Percentiles rank a stretch among this genome's conserved stretches.
These are phyloP conservation scores for Calosoma granatense DNA, from an alignment of 1,140 invertebrate genomes.

Conservation along the genomic window DNA sequence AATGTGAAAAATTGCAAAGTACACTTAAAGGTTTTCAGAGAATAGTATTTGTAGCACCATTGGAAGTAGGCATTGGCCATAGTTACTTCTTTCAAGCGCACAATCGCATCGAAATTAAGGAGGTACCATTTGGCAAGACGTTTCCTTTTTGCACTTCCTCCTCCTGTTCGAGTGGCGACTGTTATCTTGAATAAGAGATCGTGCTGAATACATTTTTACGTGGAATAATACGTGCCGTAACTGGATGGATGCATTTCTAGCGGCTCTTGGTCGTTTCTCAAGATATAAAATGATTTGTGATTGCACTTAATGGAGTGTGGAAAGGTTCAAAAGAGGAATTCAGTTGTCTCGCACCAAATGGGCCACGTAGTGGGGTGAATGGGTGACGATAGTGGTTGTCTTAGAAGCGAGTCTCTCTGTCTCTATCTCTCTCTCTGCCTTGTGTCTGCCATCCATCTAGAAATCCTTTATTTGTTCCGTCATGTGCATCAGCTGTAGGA, in stretches of 20 bases:
- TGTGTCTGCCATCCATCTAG: too few relatives aligned
- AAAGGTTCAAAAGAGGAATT: constrained; percentile 7
- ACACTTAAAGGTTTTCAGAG: not conserved
- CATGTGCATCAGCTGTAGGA: not conserved
- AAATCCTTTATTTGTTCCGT: constrained; percentile 1
- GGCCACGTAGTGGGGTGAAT: not conserved
- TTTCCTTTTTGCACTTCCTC: not conserved
- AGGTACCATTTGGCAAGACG: not conserved
- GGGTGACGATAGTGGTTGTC: not conserved
- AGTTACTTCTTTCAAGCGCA: not conserved
- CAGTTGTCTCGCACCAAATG: not conserved
- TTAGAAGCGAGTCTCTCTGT: not conserved
- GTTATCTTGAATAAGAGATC: constrained; percentile 1
- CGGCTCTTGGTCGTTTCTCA: not conserved
- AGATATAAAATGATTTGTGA: constrained; percentile 9
- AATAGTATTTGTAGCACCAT: too few relatives aligned
- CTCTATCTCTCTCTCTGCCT: not conserved
- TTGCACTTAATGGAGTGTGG: constrained; percentile 6
- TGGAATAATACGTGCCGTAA: not conserved
- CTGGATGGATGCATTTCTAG: not conserved
- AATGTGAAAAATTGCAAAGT: constrained; percentile 6
- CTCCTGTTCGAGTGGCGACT: not conserved
- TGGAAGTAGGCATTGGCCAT: too few relatives aligned
- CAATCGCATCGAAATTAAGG: constrained; percentile 6
- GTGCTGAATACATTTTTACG: not conserved